These are phyloP conservation scores for Typhlomys cinereus DNA, from an alignment of 2,113 vertebrate genomes.

Conservation along the genomic window DNA sequence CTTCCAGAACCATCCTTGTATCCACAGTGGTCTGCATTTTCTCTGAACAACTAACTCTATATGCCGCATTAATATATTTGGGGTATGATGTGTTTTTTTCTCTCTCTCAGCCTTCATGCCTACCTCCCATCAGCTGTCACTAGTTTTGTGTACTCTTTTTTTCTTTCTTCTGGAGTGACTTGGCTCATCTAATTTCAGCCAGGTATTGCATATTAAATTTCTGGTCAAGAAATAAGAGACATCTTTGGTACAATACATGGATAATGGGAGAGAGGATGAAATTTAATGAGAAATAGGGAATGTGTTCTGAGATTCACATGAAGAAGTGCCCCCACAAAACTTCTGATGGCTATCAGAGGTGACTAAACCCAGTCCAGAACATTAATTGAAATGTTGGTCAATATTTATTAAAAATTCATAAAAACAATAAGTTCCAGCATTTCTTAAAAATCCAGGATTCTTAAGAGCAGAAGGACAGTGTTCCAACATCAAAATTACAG, in stretches of 20 bases:
- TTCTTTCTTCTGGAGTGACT: background rate
- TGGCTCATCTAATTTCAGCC: background rate
- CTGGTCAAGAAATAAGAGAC: background rate
- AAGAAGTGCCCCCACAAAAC: background rate
- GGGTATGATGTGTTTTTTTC: background rate
- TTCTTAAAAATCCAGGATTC: background rate
- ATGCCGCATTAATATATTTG: background rate
- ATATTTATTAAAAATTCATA: background rate
- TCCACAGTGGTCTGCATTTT: background rate
- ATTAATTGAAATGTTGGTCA: slow-evolving; percentile 2
- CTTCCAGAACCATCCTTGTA: background rate
- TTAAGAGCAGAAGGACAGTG: background rate
- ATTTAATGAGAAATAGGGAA: background rate
- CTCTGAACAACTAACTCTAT: background rate
- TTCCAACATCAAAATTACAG: background rate
- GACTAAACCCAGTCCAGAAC: background rate
- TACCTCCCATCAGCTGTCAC: background rate
- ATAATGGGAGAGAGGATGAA: background rate
- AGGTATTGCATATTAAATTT: background rate
- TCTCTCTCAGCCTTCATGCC: background rate
- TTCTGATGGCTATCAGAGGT: background rate
- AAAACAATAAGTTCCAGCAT: background rate
- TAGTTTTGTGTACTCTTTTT: background rate
- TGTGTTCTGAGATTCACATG: background rate
- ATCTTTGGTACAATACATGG: background rate